Percentiles rank a stretch among this genome's conserved stretches.
Evolutionary conservation across 1,140 invertebrate species (phyloP).

Genomic region (Neuroterus valhalla): DNA sequence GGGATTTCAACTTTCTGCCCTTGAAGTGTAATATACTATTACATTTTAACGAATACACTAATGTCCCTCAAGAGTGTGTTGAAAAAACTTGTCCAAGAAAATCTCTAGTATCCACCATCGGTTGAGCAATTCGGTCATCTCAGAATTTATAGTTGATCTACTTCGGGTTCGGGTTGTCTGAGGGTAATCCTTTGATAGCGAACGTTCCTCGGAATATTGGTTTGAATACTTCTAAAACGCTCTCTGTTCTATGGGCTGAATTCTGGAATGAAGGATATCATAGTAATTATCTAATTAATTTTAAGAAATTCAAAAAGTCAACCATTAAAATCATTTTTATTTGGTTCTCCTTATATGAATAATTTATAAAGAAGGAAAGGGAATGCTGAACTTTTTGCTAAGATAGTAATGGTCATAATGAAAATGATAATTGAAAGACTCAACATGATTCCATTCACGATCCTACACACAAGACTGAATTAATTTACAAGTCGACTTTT

Average conservation of each 20-base stretch:
- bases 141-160: conserved; percentile 29
- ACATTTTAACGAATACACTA: background rate
- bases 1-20: too few species aligned
- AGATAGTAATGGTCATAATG: too few species aligned
- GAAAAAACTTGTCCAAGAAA: background rate
- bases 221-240: conserved; percentile 79
- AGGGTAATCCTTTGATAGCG: conserved; percentile 79
- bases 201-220: conserved; percentile 81
- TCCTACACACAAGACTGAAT: too few species aligned
- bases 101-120: background rate
- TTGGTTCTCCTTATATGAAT: too few species aligned
- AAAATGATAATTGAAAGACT: too few species aligned
- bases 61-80: background rate
- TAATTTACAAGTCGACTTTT: too few species aligned
- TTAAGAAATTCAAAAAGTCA: too few species aligned
- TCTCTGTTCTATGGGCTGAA: conserved; percentile 81
- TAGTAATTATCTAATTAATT: background rate
- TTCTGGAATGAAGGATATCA: conserved; percentile 75
- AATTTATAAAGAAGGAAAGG: too few species aligned
- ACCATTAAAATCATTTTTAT: too few species aligned
- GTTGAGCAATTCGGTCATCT: conserved; percentile 38
- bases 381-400: too few species aligned
- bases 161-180: conserved; percentile 56
- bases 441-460: too few species aligned
- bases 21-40: too few species aligned